Percentiles rank a stretch among this genome's conserved stretches.
Conservation (phyloP, 1,140 invertebrate genomes). For the Drosophila nigromelanica region DNA sequence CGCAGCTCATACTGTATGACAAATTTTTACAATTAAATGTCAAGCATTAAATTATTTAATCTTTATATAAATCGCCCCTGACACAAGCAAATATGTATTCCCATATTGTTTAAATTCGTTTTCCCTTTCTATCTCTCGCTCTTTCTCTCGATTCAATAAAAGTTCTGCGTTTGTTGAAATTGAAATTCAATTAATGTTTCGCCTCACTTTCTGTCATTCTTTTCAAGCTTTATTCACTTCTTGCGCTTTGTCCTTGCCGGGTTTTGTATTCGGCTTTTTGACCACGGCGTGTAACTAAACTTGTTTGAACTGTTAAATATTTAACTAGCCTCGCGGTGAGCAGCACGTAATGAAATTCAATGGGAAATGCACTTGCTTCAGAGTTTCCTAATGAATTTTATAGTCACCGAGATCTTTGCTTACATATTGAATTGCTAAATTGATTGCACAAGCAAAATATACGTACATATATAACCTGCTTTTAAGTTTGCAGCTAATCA, state of each 20-base stretch:
- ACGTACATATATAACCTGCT: not conserved
- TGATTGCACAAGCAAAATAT: constrained; percentile 28
- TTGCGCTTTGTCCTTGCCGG: constrained; percentile 15
- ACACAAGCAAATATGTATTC: constrained; percentile 22
- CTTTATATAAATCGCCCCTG: constrained; percentile 25
- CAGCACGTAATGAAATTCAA: constrained; percentile 61
- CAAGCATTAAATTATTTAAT: constrained; percentile 31
- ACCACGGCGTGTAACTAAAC: constrained; percentile 60
- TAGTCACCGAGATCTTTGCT: constrained; percentile 34
- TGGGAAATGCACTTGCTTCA: constrained; percentile 37
- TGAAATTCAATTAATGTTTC: constrained; percentile 79
- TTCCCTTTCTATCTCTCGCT: not conserved
- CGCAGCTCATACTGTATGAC: constrained; percentile 93
- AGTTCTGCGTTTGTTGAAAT: constrained; percentile 67
- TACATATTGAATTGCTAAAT: constrained; percentile 45
- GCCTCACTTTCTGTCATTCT: constrained; percentile 22
- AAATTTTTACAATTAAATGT: constrained; percentile 27
- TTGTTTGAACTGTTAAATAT: constrained; percentile 74
- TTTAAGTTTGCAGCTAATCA: not conserved
- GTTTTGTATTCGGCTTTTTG: constrained; percentile 49
- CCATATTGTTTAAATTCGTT: not conserved
- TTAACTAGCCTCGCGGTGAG: constrained; percentile 71
- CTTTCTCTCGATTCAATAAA: constrained; percentile 49
- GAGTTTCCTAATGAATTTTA: constrained; percentile 81
- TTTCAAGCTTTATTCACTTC: constrained; percentile 6